Percentiles rank a stretch among this genome's conserved stretches.
These are phyloP conservation scores for Caenorhabditis sp. DNA, from an alignment of 2,888 invertebrate species.

Conservation along the genomic window DNA sequence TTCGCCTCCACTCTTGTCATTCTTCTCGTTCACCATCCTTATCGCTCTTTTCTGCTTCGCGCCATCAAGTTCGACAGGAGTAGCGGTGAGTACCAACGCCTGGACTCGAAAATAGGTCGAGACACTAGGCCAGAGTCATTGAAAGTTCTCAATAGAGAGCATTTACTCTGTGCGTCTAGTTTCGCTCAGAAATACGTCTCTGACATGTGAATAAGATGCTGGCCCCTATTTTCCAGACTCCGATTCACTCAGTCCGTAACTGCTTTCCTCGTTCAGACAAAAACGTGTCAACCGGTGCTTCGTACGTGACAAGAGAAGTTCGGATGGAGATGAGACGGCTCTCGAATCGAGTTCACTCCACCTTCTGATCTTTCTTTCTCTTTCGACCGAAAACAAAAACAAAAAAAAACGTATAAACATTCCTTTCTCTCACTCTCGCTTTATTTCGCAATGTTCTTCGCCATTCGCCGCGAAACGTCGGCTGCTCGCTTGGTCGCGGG, in stretches of 20 bases:
- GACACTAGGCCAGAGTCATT: too few relatives aligned
- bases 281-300: constrained; percentile 22
- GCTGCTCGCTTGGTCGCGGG: too few relatives aligned
- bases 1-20: constrained; percentile 26
- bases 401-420: too few relatives aligned
- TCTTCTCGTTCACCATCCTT: constrained; percentile 32
- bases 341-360: constrained; percentile 6
- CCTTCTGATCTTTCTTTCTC: neutral
- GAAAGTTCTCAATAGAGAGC: too few relatives aligned
- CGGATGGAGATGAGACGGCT: constrained; percentile 15
- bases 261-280: constrained; percentile 31
- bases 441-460: neutral
- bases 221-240: too few relatives aligned
- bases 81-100: constrained; percentile 24
- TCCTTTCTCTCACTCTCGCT: neutral
- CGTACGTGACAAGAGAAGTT: constrained; percentile 12
- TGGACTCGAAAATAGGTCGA: neutral
- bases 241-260: too few relatives aligned
- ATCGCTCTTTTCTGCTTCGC: constrained; percentile 23
- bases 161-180: too few relatives aligned
- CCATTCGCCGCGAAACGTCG: neutral
- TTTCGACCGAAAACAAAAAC: too few relatives aligned
- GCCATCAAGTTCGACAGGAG: constrained; percentile 21
- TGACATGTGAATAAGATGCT: too few relatives aligned
- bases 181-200: too few relatives aligned